Base-by-base conservation (phyloP, 2,113 vertebrate species). In the Xiphias gladius region DNA sequence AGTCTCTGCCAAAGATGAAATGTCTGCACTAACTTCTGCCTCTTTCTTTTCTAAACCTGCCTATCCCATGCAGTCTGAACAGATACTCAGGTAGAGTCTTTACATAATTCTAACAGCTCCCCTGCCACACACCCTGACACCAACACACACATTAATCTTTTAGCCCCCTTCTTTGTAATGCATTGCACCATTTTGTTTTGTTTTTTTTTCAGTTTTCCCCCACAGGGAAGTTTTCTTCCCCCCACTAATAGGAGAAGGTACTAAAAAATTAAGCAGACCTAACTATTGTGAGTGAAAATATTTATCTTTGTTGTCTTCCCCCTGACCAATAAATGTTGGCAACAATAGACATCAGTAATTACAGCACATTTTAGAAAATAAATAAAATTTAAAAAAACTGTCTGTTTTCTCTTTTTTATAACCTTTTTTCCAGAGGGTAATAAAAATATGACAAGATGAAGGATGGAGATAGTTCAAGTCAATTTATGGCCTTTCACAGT, bases 91-190 rank as follows among this genome's bases (percentile, higher is more conserved):
- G 94, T 93, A 88, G 68, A 76, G 84, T 86, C 84, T 68, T 73
- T 13, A 76, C 88, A 93, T 89, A 91, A 92, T 89, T 78, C 84
- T 88, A 91, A 94, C 88, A 91, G 91, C 89, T 91, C 90, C 93
- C 90, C 78, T 86, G 89, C 84, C 75, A 84, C 84, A 86, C 80
- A 85, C 76, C 65, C 57, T 37, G 32, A 87, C 86, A 92, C 81
- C 58, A 39, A 81, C 78, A 72, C 52, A 63, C 71, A 79, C 87
- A 94, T 91, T 71, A 78, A 92, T 91, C 84, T 87, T 93, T 94
- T 73, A 94, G 79, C 41, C 39, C n/a, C 41, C 74, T 81, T 85
- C 72, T 83, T 68, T 82, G 79, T 82, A 69, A 65, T 65, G 41
- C 75, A 65, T 75, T 41, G 79, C 46, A 72, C 57, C 55, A 39